Conservation (phyloP, 1,140 invertebrate genomes). For the Drosophila rhopaloa region DNA sequence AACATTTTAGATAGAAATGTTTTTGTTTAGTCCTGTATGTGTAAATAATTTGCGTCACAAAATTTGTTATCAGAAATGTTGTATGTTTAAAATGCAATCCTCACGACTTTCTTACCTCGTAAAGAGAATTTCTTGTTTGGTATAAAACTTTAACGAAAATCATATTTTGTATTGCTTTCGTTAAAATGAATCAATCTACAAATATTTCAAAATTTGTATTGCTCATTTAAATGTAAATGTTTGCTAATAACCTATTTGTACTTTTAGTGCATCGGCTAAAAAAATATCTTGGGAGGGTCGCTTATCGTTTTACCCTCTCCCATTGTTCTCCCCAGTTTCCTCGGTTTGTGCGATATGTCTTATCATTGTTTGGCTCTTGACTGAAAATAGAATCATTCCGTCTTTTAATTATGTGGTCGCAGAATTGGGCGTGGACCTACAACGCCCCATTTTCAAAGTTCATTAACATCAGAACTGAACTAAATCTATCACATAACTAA, state of each 20-base stretch:
- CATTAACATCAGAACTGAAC: constrained; percentile 22
- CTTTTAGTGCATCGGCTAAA: not conserved
- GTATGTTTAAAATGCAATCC: no score
- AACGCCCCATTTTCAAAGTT: constrained; percentile 18
- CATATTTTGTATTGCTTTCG: no score
- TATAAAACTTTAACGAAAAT: no score
- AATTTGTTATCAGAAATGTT: no score
- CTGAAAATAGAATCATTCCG: constrained; percentile 13
- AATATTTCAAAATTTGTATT: not conserved
- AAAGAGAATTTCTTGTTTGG: no score
- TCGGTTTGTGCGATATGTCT: constrained; percentile 18
- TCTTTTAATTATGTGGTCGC: constrained; percentile 15
- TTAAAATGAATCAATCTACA: not conserved
- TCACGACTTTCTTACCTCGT: no score
- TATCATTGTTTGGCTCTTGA: constrained; percentile 31
- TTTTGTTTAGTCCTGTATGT: no score
- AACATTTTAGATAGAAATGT: no score
- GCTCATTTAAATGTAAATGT: not conserved
- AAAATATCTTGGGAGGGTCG: not conserved
- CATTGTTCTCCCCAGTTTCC: constrained; percentile 6
- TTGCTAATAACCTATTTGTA: not conserved
- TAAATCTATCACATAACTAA: not conserved
- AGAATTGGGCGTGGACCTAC: constrained; percentile 30
- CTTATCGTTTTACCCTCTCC: constrained; percentile 19
- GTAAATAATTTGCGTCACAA: no score